Evolutionary conservation across 1,140 invertebrate species (phyloP).

Genomic region (Aphaenogaster floridana): DNA sequence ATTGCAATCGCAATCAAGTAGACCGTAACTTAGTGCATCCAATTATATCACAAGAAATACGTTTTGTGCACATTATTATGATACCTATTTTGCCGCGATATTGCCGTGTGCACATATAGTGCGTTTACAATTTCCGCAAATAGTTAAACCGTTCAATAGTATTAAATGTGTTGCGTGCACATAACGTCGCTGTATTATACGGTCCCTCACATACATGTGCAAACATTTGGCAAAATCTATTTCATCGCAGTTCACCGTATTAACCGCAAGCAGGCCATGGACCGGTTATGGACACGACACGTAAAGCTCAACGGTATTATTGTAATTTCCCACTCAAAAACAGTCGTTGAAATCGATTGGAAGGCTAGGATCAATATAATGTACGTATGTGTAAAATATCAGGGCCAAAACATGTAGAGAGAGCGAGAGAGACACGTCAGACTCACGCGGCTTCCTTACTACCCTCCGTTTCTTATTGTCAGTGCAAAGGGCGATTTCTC

Average conservation of each 20-base stretch:
- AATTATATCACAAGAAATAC: conserved; percentile 55
- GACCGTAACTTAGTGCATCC: conserved; percentile 39
- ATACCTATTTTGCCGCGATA: conserved; percentile 29
- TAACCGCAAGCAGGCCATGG: conserved; percentile 9
- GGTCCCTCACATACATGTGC: conserved; percentile 26
- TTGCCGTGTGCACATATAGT: conserved; percentile 8
- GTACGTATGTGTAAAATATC: conserved; percentile 32
- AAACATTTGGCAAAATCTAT: conserved; percentile 60
- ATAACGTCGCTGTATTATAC: conserved; percentile 28
- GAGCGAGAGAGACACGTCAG: not conserved
- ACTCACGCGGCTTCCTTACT: conserved; percentile 10
- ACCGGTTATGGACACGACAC: conserved; percentile 5
- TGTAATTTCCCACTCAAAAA: conserved; percentile 56
- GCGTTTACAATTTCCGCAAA: conserved; percentile 56
- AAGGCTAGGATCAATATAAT: conserved; percentile 16
- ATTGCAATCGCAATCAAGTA: conserved; percentile 40
- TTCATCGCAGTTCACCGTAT: conserved; percentile 35
- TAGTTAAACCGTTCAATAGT: conserved; percentile 56
- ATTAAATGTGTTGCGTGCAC: conserved; percentile 33
- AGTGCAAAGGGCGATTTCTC: conserved; percentile 80
- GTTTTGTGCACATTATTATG: conserved; percentile 21
- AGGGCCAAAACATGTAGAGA: conserved; percentile 10
- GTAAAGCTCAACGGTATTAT: conserved; percentile 54
- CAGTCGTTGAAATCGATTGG: conserved; percentile 49
- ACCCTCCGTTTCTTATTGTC: conserved; percentile 77